Percentiles rank a stretch among this genome's conserved stretches.
Evolutionary conservation across 2,113 vertebrate species (phyloP).

Genomic region (Paracanthobrama guichenoti): DNA sequence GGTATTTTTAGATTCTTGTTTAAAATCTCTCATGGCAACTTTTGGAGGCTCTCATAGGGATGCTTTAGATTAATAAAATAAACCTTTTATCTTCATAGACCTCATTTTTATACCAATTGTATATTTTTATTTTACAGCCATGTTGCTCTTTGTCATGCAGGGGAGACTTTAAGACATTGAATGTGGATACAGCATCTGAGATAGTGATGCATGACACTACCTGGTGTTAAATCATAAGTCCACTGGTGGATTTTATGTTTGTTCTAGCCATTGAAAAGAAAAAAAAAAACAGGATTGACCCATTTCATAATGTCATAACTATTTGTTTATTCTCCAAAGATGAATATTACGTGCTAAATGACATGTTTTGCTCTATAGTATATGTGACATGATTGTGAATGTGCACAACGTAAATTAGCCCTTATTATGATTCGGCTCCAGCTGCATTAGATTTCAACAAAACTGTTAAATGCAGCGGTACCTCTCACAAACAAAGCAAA

Average conservation of each 20-base stretch:
- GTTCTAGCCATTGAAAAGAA: neutral
- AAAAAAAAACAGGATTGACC: slow-evolving; percentile 1
- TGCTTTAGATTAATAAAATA: neutral
- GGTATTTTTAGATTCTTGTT: neutral
- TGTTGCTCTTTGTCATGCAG: neutral
- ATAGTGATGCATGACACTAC: neutral
- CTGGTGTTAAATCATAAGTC: neutral
- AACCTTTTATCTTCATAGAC: neutral
- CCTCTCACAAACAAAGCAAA: slow-evolving; percentile 42
- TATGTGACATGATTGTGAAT: slow-evolving; percentile 17
- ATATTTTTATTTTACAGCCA: neutral
- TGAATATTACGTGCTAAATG: slow-evolving; percentile 12
- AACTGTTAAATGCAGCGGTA: slow-evolving; percentile 25
- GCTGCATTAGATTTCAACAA: slow-evolving; percentile 11
- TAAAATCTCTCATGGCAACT: neutral
- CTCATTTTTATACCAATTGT: neutral
- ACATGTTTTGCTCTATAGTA: slow-evolving; percentile 7
- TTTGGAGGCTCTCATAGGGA: neutral
- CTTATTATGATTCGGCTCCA: slow-evolving; percentile 6
- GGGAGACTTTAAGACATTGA: slow-evolving; percentile 51
- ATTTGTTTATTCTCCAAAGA: slow-evolving; percentile 39
- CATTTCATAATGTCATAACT: slow-evolving; percentile 5
- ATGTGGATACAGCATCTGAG: slow-evolving; percentile 16
- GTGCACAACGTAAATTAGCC: slow-evolving; percentile 28
- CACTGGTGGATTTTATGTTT: slow-evolving; percentile 1